A percentile compares a stretch with the other conserved stretches of the same genome.
Evolutionary conservation across 2,888 invertebrate genomes (phyloP).

Genomic region (Lasiommata megera): DNA sequence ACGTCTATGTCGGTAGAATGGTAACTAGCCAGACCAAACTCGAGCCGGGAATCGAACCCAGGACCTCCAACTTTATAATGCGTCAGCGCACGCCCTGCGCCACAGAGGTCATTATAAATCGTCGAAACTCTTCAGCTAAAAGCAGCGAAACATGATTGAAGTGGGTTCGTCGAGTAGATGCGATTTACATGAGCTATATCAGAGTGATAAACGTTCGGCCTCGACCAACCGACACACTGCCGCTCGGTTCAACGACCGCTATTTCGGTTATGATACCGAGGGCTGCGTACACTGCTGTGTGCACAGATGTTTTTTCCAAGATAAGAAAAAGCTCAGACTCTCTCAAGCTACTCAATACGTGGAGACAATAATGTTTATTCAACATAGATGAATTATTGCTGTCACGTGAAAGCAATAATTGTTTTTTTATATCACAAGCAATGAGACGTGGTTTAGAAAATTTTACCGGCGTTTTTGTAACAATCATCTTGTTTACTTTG

Average conservation of each 20-base stretch:
- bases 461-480: too few relatives aligned
- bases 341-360: too few relatives aligned
- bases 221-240: conserved; percentile 79
- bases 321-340: background rate
- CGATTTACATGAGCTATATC: conserved; percentile 40
- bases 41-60: too few relatives aligned
- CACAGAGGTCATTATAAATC: background rate
- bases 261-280: conserved; percentile 63
- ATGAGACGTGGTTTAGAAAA: too few relatives aligned
- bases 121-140: conserved; percentile 1
- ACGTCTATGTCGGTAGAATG: too few relatives aligned
- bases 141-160: conserved; percentile 10
- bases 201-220: conserved; percentile 67
- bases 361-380: too few relatives aligned
- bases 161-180: conserved; percentile 19
- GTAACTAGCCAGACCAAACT: too few relatives aligned
- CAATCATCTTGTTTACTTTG: too few relatives aligned
- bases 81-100: too few relatives aligned
- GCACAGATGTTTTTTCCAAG: background rate
- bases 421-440: too few relatives aligned
- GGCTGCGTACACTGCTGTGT: conserved; percentile 15
- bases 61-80: too few relatives aligned
- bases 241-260: conserved; percentile 60
- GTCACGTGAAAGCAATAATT: too few relatives aligned
- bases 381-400: background rate